Conservation (phyloP, 2,797 vertebrate genomes). For the Parauchenoglanis punctatus region DNA sequence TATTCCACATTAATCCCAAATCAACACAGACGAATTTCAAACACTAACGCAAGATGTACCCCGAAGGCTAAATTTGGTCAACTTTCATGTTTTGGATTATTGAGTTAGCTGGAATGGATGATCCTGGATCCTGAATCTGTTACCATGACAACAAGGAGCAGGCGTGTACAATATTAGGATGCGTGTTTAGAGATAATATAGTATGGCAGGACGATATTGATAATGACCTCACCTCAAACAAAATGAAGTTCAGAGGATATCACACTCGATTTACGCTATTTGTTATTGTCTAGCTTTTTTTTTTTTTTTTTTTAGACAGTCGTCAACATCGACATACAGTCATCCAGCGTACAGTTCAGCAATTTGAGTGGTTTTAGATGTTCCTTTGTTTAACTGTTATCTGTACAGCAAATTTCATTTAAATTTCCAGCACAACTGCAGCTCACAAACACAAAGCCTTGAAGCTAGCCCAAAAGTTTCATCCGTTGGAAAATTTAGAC, state of each 20-base stretch:
- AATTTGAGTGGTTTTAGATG: not conserved
- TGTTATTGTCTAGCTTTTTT: not conserved
- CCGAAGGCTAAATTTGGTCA: not conserved
- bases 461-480: too few species aligned
- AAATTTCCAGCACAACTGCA: not conserved
- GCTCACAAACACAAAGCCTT: not conserved
- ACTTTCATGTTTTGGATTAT: not conserved
- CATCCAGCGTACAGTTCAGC: too few species aligned
- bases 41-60: not conserved
- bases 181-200: not conserved
- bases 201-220: not conserved
- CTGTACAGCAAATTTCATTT: not conserved
- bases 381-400: not conserved
- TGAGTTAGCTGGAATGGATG: not conserved
- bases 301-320: not conserved
- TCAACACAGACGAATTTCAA: not conserved
- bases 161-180: not conserved
- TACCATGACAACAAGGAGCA: not conserved
- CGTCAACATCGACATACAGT: not conserved
- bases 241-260: not conserved
- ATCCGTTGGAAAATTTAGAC: too few species aligned
- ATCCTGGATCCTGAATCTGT: not conserved
- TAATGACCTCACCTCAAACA: not conserved
- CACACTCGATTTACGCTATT: not conserved
- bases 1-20: constrained; percentile 30